A percentile compares a stretch with the other conserved stretches of the same genome.
Conservation (phyloP, 2,888 invertebrate species). For the Chrysolina haemoptera region DNA sequence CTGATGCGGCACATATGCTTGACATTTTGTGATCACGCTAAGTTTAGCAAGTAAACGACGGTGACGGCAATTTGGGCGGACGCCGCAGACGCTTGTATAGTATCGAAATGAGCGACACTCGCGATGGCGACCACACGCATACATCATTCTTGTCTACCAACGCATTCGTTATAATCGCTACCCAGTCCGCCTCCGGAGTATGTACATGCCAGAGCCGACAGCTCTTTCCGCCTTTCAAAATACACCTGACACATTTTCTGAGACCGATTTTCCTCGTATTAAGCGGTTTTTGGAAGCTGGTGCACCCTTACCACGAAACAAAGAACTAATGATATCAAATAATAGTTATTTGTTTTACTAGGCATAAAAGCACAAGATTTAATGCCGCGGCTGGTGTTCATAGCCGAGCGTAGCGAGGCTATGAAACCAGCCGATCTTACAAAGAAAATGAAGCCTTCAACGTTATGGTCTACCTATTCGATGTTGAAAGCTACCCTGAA, state of each 20-base stretch:
- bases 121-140: conserved; percentile 27
- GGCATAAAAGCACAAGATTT: no score
- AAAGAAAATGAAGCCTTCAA: no score
- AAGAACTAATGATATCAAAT: no score
- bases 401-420: no score
- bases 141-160: conserved; percentile 32
- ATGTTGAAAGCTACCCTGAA: no score
- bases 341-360: no score
- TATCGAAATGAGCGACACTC: conserved; percentile 17
- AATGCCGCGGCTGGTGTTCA: no score
- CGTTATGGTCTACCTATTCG: no score
- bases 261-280: not conserved
- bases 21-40: conserved; percentile 59
- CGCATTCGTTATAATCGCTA: conserved; percentile 56
- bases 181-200: conserved; percentile 49
- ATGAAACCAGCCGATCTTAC: no score
- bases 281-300: no score
- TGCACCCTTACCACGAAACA: no score
- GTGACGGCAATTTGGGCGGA: conserved; percentile 47
- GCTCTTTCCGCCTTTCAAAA: conserved; percentile 19
- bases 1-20: conserved; percentile 56
- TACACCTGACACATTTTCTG: conserved; percentile 6
- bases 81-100: conserved; percentile 23
- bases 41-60: conserved; percentile 63
- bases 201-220: conserved; percentile 45